Percentiles rank a stretch among this genome's conserved stretches.
These are phyloP conservation scores for Nerophis lumbriciformis DNA, from an alignment of 2,113 vertebrate genomes.

Conservation along the genomic window DNA sequence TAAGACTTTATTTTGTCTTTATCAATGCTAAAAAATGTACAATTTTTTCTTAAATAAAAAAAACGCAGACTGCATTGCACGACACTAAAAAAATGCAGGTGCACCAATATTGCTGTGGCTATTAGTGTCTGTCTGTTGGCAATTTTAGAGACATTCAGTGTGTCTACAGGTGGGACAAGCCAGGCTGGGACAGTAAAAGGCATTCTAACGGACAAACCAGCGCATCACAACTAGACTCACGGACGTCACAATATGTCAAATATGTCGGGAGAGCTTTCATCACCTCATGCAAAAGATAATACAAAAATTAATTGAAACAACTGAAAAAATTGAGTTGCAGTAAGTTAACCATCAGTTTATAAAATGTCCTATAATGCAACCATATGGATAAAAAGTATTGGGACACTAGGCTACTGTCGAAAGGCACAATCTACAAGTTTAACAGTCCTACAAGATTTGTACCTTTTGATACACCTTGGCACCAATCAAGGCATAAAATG, in stretches of 20 bases:
- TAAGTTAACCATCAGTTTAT: neutral
- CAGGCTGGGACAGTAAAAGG: slow-evolving; percentile 59
- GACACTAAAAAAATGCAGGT: neutral
- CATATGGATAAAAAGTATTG: neutral
- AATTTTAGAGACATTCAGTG: slow-evolving; percentile 20
- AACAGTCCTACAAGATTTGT: too few relatives aligned
- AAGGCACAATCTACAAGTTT: neutral
- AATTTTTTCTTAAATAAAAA: neutral
- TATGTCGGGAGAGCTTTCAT: slow-evolving; percentile 27
- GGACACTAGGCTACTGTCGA: neutral
- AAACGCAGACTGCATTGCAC: neutral
- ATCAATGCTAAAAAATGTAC: too few relatives aligned
- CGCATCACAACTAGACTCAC: slow-evolving; percentile 54
- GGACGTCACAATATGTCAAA: slow-evolving; percentile 42
- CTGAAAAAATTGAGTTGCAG: too few relatives aligned
- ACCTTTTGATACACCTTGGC: too few relatives aligned
- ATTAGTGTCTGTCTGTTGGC: neutral
- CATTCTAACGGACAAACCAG: slow-evolving; percentile 56
- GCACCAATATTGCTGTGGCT: neutral
- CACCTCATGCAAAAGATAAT: too few relatives aligned
- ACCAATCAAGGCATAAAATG: too few relatives aligned
- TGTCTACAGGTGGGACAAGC: slow-evolving; percentile 39
- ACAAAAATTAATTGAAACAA: too few relatives aligned
- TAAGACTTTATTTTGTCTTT: too few relatives aligned
- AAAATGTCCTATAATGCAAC: slow-evolving; percentile 1